A percentile compares a stretch with the other conserved stretches of the same genome.
These are phyloP conservation scores for Triplophysa tibetana DNA, from an alignment of 2,113 vertebrate species.

Conservation along the genomic window DNA sequence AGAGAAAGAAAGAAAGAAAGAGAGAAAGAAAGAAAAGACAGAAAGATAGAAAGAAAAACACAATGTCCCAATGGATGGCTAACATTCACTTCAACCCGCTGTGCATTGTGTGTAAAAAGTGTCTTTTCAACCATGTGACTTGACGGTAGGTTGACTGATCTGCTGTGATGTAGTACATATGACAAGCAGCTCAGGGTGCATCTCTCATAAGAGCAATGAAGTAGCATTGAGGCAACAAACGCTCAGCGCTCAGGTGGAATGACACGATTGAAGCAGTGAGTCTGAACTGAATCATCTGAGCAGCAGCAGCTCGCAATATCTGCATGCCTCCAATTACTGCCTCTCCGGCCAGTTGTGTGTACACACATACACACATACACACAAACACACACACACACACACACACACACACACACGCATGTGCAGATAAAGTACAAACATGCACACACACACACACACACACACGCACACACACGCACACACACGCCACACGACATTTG, in stretches of 20 bases:
- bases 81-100: too few relatives aligned
- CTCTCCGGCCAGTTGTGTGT: neutral
- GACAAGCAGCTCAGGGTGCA: conserved; percentile 65
- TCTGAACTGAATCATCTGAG: conserved; percentile 69
- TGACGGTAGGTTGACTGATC: conserved; percentile 74
- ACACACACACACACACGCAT: neutral
- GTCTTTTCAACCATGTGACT: conserved; percentile 76
- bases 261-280: conserved; percentile 71
- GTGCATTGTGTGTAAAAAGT: conserved; percentile 1
- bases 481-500: neutral
- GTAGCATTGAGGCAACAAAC: conserved; percentile 58
- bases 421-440: neutral
- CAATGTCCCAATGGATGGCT: too few relatives aligned
- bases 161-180: conserved; percentile 76
- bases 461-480: neutral
- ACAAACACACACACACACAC: neutral
- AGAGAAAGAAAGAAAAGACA: too few relatives aligned
- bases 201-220: conserved; percentile 67
- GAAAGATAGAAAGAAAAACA: neutral
- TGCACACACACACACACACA: neutral
- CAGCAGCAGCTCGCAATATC: conserved; percentile 67
- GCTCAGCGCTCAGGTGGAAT: conserved; percentile 74
- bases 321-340: conserved; percentile 59
- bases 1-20: neutral
- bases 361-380: neutral